Evolutionary conservation across 2,113 vertebrate genomes (phyloP), one percentile per base, ranked within the genome.

Genomic region (Sterna hirundo): DNA sequence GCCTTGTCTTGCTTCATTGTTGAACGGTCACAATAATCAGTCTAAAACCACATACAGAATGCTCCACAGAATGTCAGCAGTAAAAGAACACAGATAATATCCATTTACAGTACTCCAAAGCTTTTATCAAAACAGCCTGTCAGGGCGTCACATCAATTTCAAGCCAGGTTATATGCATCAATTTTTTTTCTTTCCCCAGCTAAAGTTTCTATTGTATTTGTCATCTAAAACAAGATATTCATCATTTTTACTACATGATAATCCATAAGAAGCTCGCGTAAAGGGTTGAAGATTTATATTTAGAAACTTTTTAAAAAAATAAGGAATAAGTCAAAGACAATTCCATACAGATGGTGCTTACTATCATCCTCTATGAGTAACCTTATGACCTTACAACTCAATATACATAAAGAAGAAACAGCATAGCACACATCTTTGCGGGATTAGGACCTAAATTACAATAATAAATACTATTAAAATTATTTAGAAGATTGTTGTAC

Each of bases 51-150:
- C 85, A 93, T 15, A 81, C 13, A 96, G 55, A 78, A 81, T 54
- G 55, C 85, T 76, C 79, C 72, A 88, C 38, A 54, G 42, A 76
- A 17, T 70, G 91, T 85, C 83, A 89, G 91, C 75, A 95, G 74
- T 87, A 83, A 94, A 94, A 93, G 57, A 95, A 85, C 64, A 81
- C 46, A 96, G 82, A 95, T 91, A 93, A 97, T 49, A 89, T 71
- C 87, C 47, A 93, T 83, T 94, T 87, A 79, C 49, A 90, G 60
- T n/a, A 81, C 70, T 95, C 46, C 60, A 94, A 91, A 93, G 75
- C 78, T 86, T 88, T 83, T 89, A 83, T 86, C 66, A 90, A 95
- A 95, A 85, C 70, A 94, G 62, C 34, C n/a, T 88, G 76, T 92
- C 95, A 93, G 93, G 49, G 44, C 86, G 93, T 64, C 90, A 94